These are phyloP conservation scores for Cheirogaleus major DNA, from an alignment of 2,797 vertebrate species.

Conservation along the genomic window DNA sequence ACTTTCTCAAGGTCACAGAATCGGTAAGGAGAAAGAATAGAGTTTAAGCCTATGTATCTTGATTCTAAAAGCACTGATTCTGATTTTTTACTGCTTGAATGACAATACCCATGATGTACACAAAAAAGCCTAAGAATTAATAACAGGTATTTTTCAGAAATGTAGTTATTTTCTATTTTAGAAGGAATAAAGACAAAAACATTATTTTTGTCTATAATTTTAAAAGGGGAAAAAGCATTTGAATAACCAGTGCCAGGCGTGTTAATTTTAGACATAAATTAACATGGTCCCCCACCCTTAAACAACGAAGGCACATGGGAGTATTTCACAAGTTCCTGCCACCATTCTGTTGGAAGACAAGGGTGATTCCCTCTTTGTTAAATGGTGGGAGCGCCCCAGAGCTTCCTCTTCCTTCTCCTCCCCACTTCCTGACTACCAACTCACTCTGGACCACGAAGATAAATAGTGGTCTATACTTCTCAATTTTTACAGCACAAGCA, in stretches of 20 bases:
- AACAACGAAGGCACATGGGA: not conserved
- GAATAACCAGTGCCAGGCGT: not conserved
- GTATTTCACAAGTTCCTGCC: not conserved
- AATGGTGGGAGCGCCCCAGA: not conserved
- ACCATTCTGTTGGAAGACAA: not conserved
- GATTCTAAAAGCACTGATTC: not conserved
- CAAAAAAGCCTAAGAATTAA: not conserved
- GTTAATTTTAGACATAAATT: not conserved
- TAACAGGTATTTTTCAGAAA: not conserved
- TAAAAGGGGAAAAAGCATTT: not conserved
- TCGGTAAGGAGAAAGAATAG: not conserved
- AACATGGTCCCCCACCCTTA: no score
- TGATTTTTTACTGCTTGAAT: not conserved
- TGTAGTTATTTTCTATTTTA: not conserved
- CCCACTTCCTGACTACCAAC: not conserved
- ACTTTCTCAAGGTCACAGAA: not conserved
- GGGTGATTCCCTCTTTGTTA: not conserved
- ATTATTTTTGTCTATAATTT: not conserved
- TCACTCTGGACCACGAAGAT: not conserved
- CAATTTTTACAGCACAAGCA: not conserved
- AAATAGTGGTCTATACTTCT: conserved; percentile 36
- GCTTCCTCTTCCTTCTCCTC: conserved; percentile 32
- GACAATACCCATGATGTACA: not conserved
- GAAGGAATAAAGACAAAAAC: not conserved
- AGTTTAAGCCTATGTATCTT: not conserved